Evolutionary conservation across 2,113 vertebrate species (phyloP).

Genomic region (Morone saxatilis): DNA sequence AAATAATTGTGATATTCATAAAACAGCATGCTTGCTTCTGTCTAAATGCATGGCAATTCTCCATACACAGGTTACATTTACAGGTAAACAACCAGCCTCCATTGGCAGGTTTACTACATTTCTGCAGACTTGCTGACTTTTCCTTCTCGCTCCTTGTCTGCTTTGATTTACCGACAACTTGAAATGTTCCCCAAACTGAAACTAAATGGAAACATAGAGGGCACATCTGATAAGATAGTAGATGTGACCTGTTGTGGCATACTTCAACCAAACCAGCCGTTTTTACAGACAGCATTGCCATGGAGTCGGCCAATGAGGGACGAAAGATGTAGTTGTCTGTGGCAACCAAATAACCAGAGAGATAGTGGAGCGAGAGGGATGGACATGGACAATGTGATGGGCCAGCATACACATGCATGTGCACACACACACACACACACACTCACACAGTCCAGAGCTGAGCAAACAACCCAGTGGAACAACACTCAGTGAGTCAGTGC

Average conservation of each 20-base stretch:
- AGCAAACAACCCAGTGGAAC: constrained; percentile 83
- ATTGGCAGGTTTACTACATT: background rate
- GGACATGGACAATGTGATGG: constrained; percentile 52
- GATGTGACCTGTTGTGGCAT: background rate
- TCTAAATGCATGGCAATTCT: background rate
- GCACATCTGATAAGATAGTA: background rate
- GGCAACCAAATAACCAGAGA: constrained; percentile 69
- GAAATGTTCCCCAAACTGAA: background rate
- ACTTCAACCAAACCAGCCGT: constrained; percentile 29
- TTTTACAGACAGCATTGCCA: constrained; percentile 65
- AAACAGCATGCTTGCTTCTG: background rate
- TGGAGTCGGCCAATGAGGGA: constrained; percentile 73
- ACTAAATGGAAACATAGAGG: background rate
- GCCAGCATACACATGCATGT: constrained; percentile 37
- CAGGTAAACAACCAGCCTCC: background rate
- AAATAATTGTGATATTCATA: background rate
- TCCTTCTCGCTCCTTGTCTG: background rate
- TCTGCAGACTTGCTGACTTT: background rate
- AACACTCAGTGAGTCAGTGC: constrained; percentile 76
- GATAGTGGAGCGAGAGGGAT: constrained; percentile 35
- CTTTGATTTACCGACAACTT: background rate
- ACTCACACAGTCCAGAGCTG: constrained; percentile 46
- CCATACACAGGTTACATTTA: background rate
- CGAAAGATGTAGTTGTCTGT: constrained; percentile 77
- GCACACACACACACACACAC: constrained; percentile 30